These are phyloP conservation scores for Clarias batrachus DNA, from an alignment of 2,113 vertebrate genomes.

Conservation along the genomic window DNA sequence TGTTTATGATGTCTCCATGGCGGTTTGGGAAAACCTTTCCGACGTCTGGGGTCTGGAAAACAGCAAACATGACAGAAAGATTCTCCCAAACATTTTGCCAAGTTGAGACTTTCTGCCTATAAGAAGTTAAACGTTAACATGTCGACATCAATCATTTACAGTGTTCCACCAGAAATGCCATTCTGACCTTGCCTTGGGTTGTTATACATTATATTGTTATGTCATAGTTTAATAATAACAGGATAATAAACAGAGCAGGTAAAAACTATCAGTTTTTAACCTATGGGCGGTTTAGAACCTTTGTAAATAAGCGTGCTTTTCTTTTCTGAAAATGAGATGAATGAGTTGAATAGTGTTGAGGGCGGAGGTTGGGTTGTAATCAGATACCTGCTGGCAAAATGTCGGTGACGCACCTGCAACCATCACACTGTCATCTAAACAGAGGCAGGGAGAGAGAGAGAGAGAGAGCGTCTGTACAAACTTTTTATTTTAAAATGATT, in stretches of 20 bases:
- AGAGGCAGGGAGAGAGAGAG: no score
- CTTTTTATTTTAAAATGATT: no score
- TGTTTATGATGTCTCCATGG: no score
- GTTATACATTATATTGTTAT: background rate
- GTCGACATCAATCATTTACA: no score
- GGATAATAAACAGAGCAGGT: background rate
- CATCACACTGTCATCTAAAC: background rate
- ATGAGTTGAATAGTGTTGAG: no score
- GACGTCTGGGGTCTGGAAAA: background rate
- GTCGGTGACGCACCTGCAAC: background rate
- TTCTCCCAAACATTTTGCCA: no score
- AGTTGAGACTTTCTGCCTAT: no score
- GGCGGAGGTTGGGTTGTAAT: background rate
- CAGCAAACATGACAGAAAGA: background rate
- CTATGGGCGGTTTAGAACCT: background rate
- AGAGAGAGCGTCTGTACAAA: no score
- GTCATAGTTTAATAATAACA: background rate
- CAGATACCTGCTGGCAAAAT: background rate
- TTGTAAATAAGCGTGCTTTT: background rate
- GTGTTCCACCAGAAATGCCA: background rate
- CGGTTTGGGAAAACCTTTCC: no score
- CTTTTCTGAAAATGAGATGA: background rate
- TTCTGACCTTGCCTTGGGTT: background rate
- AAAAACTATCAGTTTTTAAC: background rate
- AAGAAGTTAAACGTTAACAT: background rate